Conservation (phyloP, 2,888 invertebrate genomes). For the Harmothoe impar region DNA sequence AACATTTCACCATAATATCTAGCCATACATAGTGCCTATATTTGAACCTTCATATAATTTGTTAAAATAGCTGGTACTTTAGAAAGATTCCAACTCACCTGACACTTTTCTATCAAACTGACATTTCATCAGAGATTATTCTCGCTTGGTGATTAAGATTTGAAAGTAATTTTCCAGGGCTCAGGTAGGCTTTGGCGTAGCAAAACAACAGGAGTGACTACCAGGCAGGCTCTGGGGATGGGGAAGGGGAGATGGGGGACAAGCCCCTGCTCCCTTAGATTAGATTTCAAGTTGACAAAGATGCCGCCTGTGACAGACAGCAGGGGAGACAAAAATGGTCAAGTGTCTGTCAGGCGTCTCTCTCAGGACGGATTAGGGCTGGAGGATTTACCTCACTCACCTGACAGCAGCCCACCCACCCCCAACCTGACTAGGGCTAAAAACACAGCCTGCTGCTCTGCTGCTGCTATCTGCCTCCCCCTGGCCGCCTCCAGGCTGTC, state of each 20-base stretch:
- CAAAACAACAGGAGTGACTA: too few species aligned
- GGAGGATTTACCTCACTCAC: constrained; percentile 39
- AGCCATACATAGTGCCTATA: too few species aligned
- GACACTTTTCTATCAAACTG: too few species aligned
- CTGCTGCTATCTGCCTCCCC: not conserved
- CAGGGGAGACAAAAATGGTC: constrained; percentile 32
- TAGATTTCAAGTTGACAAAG: constrained; percentile 54
- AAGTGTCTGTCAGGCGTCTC: constrained; percentile 50
- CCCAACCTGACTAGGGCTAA: constrained; percentile 8
- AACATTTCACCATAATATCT: too few species aligned
- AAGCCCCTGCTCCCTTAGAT: constrained; percentile 40
- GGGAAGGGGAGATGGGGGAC: not conserved
- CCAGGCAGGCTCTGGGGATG: too few species aligned
- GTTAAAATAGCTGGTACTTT: too few species aligned
- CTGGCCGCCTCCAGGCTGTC: not conserved
- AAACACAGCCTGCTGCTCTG: not conserved
- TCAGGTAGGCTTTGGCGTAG: too few species aligned
- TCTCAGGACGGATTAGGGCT: constrained; percentile 47
- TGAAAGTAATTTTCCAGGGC: too few species aligned
- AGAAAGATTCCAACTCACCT: too few species aligned
- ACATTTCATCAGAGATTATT: too few species aligned
- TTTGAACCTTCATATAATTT: too few species aligned
- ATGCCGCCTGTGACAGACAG: constrained; percentile 54
- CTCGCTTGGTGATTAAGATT: too few species aligned
- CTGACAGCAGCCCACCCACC: not conserved